These are phyloP conservation scores for Vultur gryphus DNA, from an alignment of 2,797 vertebrate species.

Conservation along the genomic window DNA sequence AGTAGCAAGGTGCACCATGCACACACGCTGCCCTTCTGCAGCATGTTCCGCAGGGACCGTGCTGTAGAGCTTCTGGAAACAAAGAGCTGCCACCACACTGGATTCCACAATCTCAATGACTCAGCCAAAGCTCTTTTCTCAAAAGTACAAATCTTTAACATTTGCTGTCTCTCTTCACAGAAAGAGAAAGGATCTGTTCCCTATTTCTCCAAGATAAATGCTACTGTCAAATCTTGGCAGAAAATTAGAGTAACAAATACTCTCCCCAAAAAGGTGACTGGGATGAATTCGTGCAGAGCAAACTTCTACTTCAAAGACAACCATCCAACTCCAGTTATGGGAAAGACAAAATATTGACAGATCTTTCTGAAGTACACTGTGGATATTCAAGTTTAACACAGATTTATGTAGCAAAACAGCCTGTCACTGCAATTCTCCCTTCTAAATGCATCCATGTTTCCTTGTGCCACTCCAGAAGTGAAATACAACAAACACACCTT, in stretches of 20 bases:
- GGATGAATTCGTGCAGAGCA: neutral
- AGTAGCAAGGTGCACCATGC: neutral
- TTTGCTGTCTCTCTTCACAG: neutral
- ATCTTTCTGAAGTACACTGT: neutral
- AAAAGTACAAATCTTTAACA: neutral
- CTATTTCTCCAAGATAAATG: neutral
- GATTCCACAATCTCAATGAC: neutral
- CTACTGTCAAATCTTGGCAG: neutral
- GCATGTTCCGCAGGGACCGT: accelerated
- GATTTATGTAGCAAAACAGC: neutral
- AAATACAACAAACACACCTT: neutral
- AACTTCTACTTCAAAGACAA: neutral
- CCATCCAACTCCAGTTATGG: neutral
- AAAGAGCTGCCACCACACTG: neutral
- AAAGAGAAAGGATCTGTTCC: neutral
- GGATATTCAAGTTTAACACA: neutral
- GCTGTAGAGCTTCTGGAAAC: neutral
- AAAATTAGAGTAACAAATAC: neutral
- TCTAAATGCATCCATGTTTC: neutral
- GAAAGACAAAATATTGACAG: neutral
- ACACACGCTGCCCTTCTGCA: neutral
- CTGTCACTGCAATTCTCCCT: neutral
- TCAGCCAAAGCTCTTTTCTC: neutral
- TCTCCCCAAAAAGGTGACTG: neutral
- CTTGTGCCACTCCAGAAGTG: neutral